Evolutionary conservation across 2,113 vertebrate species (phyloP), one percentile per base, ranked within the genome.

Genomic region (Leptosomus discolor): DNA sequence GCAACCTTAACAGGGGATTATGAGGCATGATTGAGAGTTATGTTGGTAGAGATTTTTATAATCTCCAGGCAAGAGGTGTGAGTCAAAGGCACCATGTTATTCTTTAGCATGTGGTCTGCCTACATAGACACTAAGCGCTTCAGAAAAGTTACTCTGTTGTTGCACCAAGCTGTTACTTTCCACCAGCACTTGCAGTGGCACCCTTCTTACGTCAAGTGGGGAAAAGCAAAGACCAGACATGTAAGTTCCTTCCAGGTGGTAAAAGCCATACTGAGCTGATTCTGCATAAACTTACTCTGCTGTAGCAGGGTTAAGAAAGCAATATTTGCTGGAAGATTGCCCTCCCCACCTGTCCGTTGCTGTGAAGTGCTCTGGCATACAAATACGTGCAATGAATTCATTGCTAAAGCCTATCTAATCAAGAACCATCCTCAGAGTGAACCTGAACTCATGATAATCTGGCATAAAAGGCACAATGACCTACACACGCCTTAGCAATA

Each of bases 101-200:
- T 89, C 64, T 74, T 77, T 9, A 86, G 46, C 23, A 15, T 4
- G 3, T 1, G 5, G 69, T 91, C n/a, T 88, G 29, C 34, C 30
- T 58, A 17, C 0, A 3, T 12, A 67, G 63, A 58, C 37, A 9
- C 13, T 54, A 45, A 45, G 43, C 13, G 10, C 17, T 84, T 64
- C 60, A n/a, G 53, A 80, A 29, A 96, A 74, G 37, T 61, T 54
- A 48, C n/a, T 32, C n/a, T 39, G 14, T 48, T 65, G 15, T 57
- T 85, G 57, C 30, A 85, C 4, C 57, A 67, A 50, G 78, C 61
- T 48, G 1, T 70, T 56, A 29, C 24, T 70, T 75, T 57, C 65
- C 2, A 2, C 18, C 0, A 8, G 46, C 23, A 6, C 26, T 74
- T 3, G 4, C 0, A 0, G 56, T 12, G 15, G 27, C 24, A 85